Percentiles rank a stretch among this genome's conserved stretches.
These are phyloP conservation scores for Amphipyra berbera DNA, from an alignment of 2,888 invertebrate genomes.

Conservation along the genomic window DNA sequence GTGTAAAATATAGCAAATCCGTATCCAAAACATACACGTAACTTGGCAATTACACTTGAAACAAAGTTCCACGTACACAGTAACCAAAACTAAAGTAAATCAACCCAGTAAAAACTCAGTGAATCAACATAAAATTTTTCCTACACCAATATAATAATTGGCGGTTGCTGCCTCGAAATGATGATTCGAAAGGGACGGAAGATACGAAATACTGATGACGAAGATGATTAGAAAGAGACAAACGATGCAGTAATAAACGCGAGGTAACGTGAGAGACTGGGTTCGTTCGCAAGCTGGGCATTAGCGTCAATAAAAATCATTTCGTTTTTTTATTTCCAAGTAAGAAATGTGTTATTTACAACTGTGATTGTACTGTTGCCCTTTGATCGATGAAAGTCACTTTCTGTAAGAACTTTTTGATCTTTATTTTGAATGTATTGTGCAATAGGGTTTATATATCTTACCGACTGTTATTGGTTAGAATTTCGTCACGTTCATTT, in stretches of 20 bases:
- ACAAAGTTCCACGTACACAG: conserved; percentile 18
- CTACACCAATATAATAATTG: conserved; percentile 55
- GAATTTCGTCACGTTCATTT: no score
- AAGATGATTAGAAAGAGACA: conserved; percentile 50
- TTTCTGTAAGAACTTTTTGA: conserved; percentile 13
- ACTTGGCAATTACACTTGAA: conserved; percentile 7
- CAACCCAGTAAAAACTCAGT: conserved; percentile 37
- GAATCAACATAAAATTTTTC: conserved; percentile 45
- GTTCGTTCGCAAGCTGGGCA: conserved; percentile 57
- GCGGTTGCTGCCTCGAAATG: conserved; percentile 43
- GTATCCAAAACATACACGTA: background rate
- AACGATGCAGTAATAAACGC: conserved; percentile 53
- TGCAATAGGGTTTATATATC: conserved; percentile 6
- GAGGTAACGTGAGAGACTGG: conserved; percentile 53
- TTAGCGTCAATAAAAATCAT: conserved; percentile 67
- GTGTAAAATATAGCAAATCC: conserved; percentile 2
- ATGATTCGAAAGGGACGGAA: conserved; percentile 45
- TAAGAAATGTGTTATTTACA: conserved; percentile 62
- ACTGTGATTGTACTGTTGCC: conserved; percentile 46
- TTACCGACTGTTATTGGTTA: background rate
- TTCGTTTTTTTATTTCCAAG: conserved; percentile 53
- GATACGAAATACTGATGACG: conserved; percentile 29
- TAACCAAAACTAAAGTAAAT: conserved; percentile 41
- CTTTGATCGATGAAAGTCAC: conserved; percentile 52
- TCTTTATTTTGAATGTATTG: conserved; percentile 5